Evolutionary conservation across 2,113 vertebrate genomes (phyloP).

Genomic region (Dinomys branickii): DNA sequence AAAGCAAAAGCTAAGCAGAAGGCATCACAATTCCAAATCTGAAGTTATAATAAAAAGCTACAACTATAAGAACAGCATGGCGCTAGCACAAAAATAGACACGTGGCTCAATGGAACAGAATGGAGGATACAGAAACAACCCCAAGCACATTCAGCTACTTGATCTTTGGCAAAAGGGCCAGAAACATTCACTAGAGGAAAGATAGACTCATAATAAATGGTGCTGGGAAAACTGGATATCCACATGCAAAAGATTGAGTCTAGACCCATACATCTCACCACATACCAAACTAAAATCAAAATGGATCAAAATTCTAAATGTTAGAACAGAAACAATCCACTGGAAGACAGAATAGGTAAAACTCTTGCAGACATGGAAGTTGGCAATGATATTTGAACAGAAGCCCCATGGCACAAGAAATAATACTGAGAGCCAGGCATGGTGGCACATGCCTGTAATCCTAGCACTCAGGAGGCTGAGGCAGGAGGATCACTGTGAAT

Average conservation of each 20-base stretch:
- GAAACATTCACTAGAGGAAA: neutral
- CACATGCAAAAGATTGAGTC: neutral
- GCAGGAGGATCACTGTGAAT: too few relatives aligned
- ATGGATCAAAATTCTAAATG: neutral
- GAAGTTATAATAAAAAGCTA: neutral
- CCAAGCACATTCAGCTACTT: neutral
- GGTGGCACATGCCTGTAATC: too few relatives aligned
- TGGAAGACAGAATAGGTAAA: neutral
- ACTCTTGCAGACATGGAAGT: neutral
- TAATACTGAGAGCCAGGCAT: too few relatives aligned
- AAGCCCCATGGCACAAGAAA: neutral
- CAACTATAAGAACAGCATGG: neutral
- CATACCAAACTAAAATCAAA: neutral
- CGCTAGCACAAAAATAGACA: neutral
- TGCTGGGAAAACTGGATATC: neutral
- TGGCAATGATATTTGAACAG: neutral
- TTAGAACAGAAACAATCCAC: neutral
- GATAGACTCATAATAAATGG: neutral
- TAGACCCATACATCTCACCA: neutral
- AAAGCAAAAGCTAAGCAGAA: neutral
- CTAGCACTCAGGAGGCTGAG: too few relatives aligned
- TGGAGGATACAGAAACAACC: neutral
- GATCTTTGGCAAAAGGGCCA: neutral
- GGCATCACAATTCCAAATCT: neutral
- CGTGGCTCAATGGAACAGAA: neutral